Evolutionary conservation across 2,113 vertebrate genomes (phyloP), one percentile per base, ranked within the genome.

Genomic region (Melanostigma gelatinosum): DNA sequence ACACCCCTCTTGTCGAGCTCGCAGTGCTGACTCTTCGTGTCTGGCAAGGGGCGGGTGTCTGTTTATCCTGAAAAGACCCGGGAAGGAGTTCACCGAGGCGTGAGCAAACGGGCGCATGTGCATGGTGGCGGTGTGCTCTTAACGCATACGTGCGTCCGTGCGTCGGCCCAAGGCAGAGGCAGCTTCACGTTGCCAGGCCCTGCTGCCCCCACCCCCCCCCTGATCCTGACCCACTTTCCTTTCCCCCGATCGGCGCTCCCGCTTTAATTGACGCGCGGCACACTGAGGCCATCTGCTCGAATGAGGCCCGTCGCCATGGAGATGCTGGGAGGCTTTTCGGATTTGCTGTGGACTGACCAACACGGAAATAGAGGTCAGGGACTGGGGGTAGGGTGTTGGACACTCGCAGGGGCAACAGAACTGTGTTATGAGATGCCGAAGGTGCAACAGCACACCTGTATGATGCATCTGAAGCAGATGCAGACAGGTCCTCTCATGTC

Each of bases 261-360:
- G 89, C 91, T 96, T 94, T 94, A 95, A 95, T 95, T 95, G 95
- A 93, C 80, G 91, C 91, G 79, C 91, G 83, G 92, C 93, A 93
- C 94, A 93, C 93, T 94, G 87, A 93, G 92, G 93, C 94, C 94
- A 95, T 96, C 95, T 96, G 95, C 94, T 96, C 91, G 54, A 80
- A 90, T 82, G 94, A 93, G 92, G 91, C 86, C 91, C 69, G 94
- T 96, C 92, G 69, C 92, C 93, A 95, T 95, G 94, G 94, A 93
- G 91, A 96, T 91, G 92, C 91, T 85, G 91, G 88, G 92, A 95
- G 94, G 95, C 95, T 95, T 95, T 95, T 93, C 89, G 93, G 94
- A 95, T 95, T 95, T 94, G 88, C 84, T 66, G 74, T 57, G 44
- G 81, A 90, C 85, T 93, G 93, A 93, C 93, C 91, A 86, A 83